A percentile compares a stretch with the other conserved stretches of the same genome.
Evolutionary conservation across 2,888 invertebrate genomes (phyloP).

Genomic region (Aelia acuminata): DNA sequence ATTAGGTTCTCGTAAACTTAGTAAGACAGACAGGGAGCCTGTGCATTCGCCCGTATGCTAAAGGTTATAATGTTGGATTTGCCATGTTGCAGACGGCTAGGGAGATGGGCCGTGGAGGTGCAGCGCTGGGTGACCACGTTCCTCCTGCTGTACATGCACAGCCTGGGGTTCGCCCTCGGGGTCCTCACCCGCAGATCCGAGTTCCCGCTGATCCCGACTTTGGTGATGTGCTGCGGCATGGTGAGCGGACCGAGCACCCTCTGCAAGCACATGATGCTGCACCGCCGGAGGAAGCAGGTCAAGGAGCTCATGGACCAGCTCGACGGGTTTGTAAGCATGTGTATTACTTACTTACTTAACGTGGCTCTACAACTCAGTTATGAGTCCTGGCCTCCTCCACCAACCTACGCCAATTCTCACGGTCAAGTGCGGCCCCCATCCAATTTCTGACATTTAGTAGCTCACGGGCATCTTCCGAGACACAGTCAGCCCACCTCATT

Average conservation of each 20-base stretch:
- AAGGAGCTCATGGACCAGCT: slow-evolving; percentile 1
- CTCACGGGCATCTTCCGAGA: too few relatives aligned
- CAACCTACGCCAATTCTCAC: too few relatives aligned
- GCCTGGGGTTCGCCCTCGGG: background rate
- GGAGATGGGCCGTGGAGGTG: background rate
- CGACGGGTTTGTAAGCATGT: background rate
- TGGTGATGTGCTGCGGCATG: slow-evolving; percentile 17
- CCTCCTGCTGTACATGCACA: slow-evolving; percentile 15
- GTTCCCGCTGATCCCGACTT: background rate
- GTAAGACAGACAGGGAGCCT: too few relatives aligned
- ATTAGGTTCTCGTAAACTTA: too few relatives aligned
- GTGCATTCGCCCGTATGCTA: too few relatives aligned
- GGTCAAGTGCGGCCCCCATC: too few relatives aligned
- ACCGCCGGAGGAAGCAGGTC: slow-evolving; percentile 1
- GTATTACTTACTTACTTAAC: background rate
- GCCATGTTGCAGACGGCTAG: background rate
- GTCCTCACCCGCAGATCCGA: background rate
- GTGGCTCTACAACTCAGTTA: too few relatives aligned
- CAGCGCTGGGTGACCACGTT: background rate
- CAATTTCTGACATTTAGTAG: too few relatives aligned
- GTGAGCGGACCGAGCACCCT: background rate
- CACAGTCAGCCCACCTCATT: too few relatives aligned
- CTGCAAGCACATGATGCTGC: slow-evolving; percentile 8
- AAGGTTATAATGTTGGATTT: too few relatives aligned
- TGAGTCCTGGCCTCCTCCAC: too few relatives aligned